phyloP scores from a whole-genome alignment of 2,888 invertebrate species.

The Leptopilina drosophilae region DNA sequence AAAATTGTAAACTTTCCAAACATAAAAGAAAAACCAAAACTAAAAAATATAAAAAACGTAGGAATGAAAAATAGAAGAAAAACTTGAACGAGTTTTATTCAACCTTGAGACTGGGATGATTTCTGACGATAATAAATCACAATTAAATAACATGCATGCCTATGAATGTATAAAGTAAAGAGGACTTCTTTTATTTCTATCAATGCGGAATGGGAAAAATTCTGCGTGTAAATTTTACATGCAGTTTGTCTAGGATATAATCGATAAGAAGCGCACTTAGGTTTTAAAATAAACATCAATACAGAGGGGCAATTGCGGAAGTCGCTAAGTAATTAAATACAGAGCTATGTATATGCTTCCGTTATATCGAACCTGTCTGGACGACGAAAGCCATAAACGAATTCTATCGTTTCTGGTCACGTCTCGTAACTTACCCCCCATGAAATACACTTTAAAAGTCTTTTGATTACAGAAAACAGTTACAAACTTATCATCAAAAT shows the following conservation, averaged over 20 bases:
- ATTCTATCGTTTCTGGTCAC: constrained; percentile 30
- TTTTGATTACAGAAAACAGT: constrained; percentile 33
- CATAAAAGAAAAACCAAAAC: neutral
- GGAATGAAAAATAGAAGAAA: neutral
- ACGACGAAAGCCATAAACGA: constrained; percentile 35
- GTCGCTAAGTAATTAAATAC: constrained; percentile 33
- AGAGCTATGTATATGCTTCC: constrained; percentile 38
- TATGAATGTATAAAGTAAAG: neutral
- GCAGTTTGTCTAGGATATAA: constrained; percentile 22
- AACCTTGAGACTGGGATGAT: neutral
- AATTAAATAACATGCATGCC: constrained; percentile 7
- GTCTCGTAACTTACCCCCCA: constrained; percentile 38
- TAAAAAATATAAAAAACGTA: neutral
- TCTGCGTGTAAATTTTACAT: neutral
- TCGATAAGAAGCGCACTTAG: constrained; percentile 24
- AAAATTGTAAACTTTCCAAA: neutral
- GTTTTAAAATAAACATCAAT: constrained; percentile 4
- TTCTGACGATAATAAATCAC: neutral
- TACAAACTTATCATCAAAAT: constrained; percentile 7
- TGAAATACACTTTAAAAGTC: constrained; percentile 2
- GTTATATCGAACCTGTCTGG: constrained; percentile 40
- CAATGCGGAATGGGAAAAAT: neutral
- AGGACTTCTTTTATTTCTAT: neutral
- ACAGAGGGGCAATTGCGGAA: constrained; percentile 25
- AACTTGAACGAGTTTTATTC: neutral